A percentile compares a stretch with the other conserved stretches of the same genome.
phyloP scores from a whole-genome alignment of 2,797 vertebrate species.

The Acipenser oxyrinchus region DNA sequence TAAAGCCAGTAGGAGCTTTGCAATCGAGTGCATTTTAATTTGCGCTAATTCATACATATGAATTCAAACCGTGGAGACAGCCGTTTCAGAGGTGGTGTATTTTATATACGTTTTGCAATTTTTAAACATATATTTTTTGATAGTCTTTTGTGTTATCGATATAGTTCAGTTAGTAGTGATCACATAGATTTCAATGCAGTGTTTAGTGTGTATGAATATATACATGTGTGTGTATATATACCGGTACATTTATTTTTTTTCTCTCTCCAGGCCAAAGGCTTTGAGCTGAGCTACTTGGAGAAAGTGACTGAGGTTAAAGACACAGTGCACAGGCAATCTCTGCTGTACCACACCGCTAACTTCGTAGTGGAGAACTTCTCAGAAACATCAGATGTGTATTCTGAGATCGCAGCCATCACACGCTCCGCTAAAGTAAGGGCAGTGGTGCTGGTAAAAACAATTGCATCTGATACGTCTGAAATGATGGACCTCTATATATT shows the following conservation, averaged over 20 bases:
- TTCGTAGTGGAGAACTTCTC: constrained; percentile 76
- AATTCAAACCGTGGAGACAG: too few relatives aligned
- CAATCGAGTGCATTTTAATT: too few relatives aligned
- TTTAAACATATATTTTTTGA: too few relatives aligned
- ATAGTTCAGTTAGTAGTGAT: too few relatives aligned
- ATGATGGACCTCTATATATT: neutral
- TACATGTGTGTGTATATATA: too few relatives aligned
- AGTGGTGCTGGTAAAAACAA: neutral
- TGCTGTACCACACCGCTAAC: constrained; percentile 84
- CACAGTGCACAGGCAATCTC: constrained; percentile 84
- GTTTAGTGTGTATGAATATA: neutral
- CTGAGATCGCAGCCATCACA: constrained; percentile 82
- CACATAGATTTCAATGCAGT: neutral
- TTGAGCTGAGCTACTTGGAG: constrained; percentile 89
- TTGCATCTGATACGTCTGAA: neutral
- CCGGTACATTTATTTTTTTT: neutral
- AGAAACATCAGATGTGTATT: constrained; percentile 83
- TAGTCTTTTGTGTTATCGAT: too few relatives aligned
- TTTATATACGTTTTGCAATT: too few relatives aligned
- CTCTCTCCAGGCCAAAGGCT: constrained; percentile 71
- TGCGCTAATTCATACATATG: too few relatives aligned
- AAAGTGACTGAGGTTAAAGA: constrained; percentile 96
- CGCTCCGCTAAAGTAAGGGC: constrained; percentile 76
- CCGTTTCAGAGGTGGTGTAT: too few relatives aligned
- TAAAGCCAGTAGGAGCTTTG: too few relatives aligned